Evolutionary conservation across 2,113 vertebrate genomes (phyloP), one percentile per base, ranked within the genome.

Genomic region (Dascyllus trimaculatus): DNA sequence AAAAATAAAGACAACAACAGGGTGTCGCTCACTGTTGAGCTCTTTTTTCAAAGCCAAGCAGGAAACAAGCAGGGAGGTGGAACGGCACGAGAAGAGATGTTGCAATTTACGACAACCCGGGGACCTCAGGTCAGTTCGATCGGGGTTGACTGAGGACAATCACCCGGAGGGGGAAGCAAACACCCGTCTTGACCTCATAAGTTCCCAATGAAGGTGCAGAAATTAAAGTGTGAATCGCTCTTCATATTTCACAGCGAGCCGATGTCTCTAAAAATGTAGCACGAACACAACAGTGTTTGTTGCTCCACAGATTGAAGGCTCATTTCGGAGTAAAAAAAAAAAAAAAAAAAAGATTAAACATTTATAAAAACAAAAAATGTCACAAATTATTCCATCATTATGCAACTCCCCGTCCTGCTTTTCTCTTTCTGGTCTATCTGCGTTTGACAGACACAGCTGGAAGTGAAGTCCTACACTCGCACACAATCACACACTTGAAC

Each of bases 401-500:
- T 35, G n/a, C 10, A 8, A 4, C 46, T 59, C 43, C n/a, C 17
- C 52, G 3, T 61, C 24, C 17, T 38, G 32, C 2, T 26, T 56
- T 14, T 17, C 18, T 21, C 24, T 38, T 48, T 72, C 60, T 40
- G 32, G 24, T 56, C 29, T 32, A 24, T 86, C 66, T 86, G 81
- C 57, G 56, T 71, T 18, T 75, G 87, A 85, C 85, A 89, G 57
- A 77, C 75, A 63, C 80, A 86, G 71, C 77, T 91, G 81, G 72
- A 82, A 75, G 24, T 87, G 64, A 87, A 48, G 49, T 46, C 24
- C 26, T 5, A 11, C 2, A 43, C 25, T 22, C 25, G 17, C 65
- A 64, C 40, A 70, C 68, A 35, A 40, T 35, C 18, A 46, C n/a
- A 22, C 43, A 67, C 29, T 40, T 46, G 11, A 19, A 49, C 8